Conservation (phyloP, 2,113 vertebrate species). For the Microtus montanus region DNA sequence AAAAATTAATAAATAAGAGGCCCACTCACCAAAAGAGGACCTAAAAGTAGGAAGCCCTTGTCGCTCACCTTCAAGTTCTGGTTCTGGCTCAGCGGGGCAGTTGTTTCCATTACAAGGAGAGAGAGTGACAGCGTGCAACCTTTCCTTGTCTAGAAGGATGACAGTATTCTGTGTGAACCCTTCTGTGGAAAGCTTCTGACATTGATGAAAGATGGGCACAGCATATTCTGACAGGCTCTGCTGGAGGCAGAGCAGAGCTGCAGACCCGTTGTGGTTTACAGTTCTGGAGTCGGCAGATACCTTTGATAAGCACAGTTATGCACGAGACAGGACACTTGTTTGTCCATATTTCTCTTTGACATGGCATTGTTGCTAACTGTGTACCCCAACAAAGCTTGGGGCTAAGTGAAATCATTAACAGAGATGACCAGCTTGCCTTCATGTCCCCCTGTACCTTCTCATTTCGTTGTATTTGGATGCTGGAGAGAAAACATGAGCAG, state of each 20-base stretch:
- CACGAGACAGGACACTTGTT: constrained; percentile 7
- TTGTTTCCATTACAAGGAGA: constrained; percentile 54
- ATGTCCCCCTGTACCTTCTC: not conserved
- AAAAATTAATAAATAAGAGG: not conserved
- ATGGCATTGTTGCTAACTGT: accelerated
- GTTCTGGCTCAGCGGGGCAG: constrained; percentile 3
- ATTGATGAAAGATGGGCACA: constrained; percentile 71
- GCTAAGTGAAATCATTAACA: not conserved
- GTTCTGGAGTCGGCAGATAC: constrained; percentile 45
- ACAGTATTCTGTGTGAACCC: constrained; percentile 57
- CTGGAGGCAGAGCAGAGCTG: constrained; percentile 66
- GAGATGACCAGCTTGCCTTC: not conserved
- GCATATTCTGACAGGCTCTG: constrained; percentile 72
- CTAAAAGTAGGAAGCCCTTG: not conserved
- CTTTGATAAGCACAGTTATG: constrained; percentile 55
- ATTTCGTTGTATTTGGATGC: constrained; percentile 14
- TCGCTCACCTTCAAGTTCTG: constrained; percentile 30
- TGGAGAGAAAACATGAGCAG: constrained; percentile 12
- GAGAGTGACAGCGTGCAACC: not conserved
- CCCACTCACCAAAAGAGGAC: not conserved
- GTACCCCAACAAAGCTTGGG: not conserved
- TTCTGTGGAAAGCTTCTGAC: constrained; percentile 68
- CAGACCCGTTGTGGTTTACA: constrained; percentile 35
- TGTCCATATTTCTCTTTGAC: constrained; percentile 1
- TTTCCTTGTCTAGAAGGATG: constrained; percentile 72